Base-by-base conservation (phyloP, 2,797 vertebrate genomes). In the Oceanodroma leucorhoa region DNA sequence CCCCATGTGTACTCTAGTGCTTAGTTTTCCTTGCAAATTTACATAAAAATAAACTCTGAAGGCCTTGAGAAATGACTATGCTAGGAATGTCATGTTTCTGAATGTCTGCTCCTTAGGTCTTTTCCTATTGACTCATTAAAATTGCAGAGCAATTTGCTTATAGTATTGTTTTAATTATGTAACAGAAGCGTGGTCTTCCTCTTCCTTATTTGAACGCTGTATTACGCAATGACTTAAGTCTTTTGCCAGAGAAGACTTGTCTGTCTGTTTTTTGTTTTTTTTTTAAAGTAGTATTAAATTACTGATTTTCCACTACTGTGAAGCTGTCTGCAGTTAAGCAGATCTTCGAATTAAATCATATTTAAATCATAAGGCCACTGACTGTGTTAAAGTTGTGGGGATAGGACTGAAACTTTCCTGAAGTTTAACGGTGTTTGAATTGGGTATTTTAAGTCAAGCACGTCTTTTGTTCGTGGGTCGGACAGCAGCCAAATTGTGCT, bases 21-120 rank as follows among this genome's bases (percentile, higher is more conserved):
- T 84, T 73, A n/a, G 38, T 64, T 89, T 77, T 93, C 66, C 84
- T 36, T 36, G 30, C 17, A 48, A 5, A 82, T 95, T 87, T 95
- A 40, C 86, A 89, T 95, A 36, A 90, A 96, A 96, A 94, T 76
- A 58, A 76, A 84, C 57, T 73, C 30, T 53, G 82, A 93, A 58
- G 73, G 67, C 61, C 48, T 55, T 55, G 29, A 66, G 71, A 55
- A 81, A 58, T 53, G 61, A 58, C 61, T 30, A 2, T n/a, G 23
- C n/a, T 36, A 21, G 40, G 82, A 78, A 51, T 73, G 62, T 62
- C 26, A 5, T 64, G n/a, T 73, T 95, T 24, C 61, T 72, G 71
- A 83, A n/a, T 51, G 57, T 26, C 45, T 40, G 26, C 27, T 88
- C 32, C 55, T 55, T 53, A 30, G 41, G 36, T 60, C 57, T 78